Evolutionary conservation across 2,888 invertebrate genomes (phyloP).

Genomic region (Drosophila subquinaria): DNA sequence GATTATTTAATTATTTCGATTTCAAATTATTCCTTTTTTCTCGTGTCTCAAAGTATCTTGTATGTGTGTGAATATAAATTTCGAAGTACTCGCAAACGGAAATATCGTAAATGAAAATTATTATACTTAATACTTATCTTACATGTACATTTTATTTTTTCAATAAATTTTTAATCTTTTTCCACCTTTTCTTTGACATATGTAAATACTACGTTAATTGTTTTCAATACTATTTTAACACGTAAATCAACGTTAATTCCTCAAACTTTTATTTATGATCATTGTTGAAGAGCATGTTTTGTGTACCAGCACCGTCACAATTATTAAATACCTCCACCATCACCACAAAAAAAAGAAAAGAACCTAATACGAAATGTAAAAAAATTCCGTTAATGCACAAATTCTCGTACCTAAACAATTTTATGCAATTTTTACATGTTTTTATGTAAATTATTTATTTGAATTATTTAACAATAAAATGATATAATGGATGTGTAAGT

Average conservation of each 20-base stretch:
- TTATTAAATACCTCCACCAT: slow-evolving; percentile 23
- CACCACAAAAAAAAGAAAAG: not conserved
- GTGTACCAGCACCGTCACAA: slow-evolving; percentile 74
- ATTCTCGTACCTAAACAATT: slow-evolving; percentile 41
- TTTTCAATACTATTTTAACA: slow-evolving; percentile 35
- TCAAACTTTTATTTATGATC: slow-evolving; percentile 23
- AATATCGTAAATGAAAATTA: slow-evolving; percentile 48
- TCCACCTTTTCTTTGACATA: slow-evolving; percentile 37
- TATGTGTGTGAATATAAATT: slow-evolving; percentile 85
- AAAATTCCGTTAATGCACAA: slow-evolving; percentile 63
- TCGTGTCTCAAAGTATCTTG: slow-evolving; percentile 86
- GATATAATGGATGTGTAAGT: slow-evolving; percentile 62
- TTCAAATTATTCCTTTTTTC: slow-evolving; percentile 63
- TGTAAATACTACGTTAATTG: slow-evolving; percentile 59
- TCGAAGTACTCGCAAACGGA: slow-evolving; percentile 60
- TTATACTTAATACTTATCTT: slow-evolving; percentile 24
- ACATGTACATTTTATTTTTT: slow-evolving; percentile 50
- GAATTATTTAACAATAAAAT: slow-evolving; percentile 35
- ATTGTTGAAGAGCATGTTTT: slow-evolving; percentile 70
- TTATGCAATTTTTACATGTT: slow-evolving; percentile 61
- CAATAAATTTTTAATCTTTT: slow-evolving; percentile 42
- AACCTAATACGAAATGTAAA: slow-evolving; percentile 39
- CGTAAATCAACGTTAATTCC: slow-evolving; percentile 39
- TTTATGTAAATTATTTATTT: slow-evolving; percentile 55
- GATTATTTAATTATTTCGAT: slow-evolving; percentile 18